Base-by-base conservation (phyloP, 2,888 invertebrate genomes). In the Emesis furor region DNA sequence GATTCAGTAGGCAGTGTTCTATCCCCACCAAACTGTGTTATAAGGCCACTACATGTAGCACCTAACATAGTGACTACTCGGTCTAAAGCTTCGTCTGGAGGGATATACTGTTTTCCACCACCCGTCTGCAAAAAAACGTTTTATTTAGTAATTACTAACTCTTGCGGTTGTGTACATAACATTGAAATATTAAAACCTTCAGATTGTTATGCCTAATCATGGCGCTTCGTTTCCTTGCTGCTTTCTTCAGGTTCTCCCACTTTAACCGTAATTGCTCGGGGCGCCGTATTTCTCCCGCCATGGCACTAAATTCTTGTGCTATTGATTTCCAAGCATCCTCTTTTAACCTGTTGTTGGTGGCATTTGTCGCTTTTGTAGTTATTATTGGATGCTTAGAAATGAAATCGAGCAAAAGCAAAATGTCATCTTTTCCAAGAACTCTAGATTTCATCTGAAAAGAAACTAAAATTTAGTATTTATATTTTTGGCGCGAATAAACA, bases 301-400 rank as follows among this genome's bases (percentile, higher is more conserved):
- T 3, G 4, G 32, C 62, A 30, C 10, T 12, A 4, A 62, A 62
- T 3, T 62, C 37, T 5, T 73, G n/a, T 2, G 62, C 37, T 12
- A 62, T 59, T 37, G 17, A 2, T 10, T 73, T n/a, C 39, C 62
- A 73, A 62, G 8, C 73, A 37, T 73, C 59, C 32, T 62, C 59
- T 32, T 73, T 73, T 37, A 62, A n/a, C 7, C 39, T 73, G 39
- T 73, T 73, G 24, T 62, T 73, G 32, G 62, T 59, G 17, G 39
- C 39, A 39, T 73, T 72, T 39, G 72, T 72, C 32, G 62, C 62
- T 62, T 62, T 62, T 12, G 30, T 10, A 10, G 32, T 62, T 6
- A 62, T 62, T 30, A 65, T 14, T 14, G 62, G 10, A 62, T 12
- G 4, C 30, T 32, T 62, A 30, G 62, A 62, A 62, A 62, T 62